Conservation (phyloP, 2,113 vertebrate species). For the Carassius carassius region DNA sequence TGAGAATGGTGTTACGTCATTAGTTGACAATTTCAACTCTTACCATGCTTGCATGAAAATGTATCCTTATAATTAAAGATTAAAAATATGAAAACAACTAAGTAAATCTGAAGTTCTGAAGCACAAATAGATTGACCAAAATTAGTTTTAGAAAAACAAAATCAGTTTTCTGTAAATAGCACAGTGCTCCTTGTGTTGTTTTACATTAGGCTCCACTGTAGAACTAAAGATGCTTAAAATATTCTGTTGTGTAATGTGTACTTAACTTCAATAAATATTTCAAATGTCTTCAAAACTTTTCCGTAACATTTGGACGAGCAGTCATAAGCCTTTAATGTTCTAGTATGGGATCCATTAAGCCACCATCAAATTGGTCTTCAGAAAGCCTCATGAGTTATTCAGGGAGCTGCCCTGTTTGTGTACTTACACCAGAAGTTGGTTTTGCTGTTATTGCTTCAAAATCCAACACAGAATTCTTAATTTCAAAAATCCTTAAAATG, state of each 20-base stretch:
- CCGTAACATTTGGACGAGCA: not conserved
- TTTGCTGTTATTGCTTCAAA: too few species aligned
- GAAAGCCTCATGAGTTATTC: not conserved
- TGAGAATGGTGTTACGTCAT: not conserved
- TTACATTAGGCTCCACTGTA: not conserved
- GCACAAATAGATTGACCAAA: not conserved
- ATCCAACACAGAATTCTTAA: too few species aligned
- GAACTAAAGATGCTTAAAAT: not conserved
- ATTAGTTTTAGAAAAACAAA: not conserved
- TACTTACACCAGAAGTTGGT: not conserved
- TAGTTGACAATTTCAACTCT: not conserved
- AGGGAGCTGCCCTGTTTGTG: not conserved
- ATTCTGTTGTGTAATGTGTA: not conserved
- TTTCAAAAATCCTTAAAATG: too few species aligned
- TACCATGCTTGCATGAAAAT: not conserved
- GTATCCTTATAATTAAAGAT: not conserved
- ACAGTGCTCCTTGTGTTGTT: not conserved
- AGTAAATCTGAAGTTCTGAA: not conserved
- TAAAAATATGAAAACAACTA: not conserved
- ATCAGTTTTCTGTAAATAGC: not conserved
- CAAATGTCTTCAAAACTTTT: not conserved
- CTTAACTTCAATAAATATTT: conserved; percentile 1
- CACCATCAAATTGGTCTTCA: not conserved
- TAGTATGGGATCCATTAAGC: not conserved
- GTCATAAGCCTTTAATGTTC: not conserved